phyloP scores from a whole-genome alignment of 2,888 invertebrate genomes.

The Euzetes globulus region DNA sequence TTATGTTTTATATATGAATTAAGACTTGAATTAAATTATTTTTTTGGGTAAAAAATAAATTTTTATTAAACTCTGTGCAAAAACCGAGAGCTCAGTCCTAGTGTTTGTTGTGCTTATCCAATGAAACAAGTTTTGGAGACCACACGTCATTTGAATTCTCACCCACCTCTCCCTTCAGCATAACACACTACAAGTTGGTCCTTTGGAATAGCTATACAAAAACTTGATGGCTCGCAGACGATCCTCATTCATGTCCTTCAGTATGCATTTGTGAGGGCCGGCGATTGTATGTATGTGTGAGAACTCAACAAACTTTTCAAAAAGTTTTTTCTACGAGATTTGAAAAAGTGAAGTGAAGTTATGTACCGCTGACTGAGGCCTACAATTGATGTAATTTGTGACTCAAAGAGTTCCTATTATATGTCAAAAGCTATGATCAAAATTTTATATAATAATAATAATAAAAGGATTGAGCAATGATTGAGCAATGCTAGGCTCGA shows the following conservation, averaged over 20 bases:
- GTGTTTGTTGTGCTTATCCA: neutral
- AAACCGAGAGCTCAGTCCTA: too few species aligned
- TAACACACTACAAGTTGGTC: neutral
- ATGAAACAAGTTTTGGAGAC: constrained; percentile 14
- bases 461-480: neutral
- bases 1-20: too few species aligned
- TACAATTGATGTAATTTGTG: neutral
- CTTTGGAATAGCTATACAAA: neutral
- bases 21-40: too few species aligned
- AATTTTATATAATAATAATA: neutral
- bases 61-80: neutral
- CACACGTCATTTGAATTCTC: constrained; percentile 19
- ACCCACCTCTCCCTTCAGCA: neutral
- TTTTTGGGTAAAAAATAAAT: too few species aligned
- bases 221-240: constrained; percentile 22
- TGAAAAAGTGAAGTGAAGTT: neutral
- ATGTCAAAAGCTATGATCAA: neutral
- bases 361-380: neutral
- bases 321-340: too few species aligned
- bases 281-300: neutral
- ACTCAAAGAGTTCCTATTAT: constrained; percentile 9
- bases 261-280: neutral
- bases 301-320: neutral
- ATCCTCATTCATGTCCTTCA: constrained; percentile 24
- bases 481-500: neutral